Evolutionary conservation across 2,888 invertebrate species (phyloP).

Genomic region (Synanthedon myopaeformis): DNA sequence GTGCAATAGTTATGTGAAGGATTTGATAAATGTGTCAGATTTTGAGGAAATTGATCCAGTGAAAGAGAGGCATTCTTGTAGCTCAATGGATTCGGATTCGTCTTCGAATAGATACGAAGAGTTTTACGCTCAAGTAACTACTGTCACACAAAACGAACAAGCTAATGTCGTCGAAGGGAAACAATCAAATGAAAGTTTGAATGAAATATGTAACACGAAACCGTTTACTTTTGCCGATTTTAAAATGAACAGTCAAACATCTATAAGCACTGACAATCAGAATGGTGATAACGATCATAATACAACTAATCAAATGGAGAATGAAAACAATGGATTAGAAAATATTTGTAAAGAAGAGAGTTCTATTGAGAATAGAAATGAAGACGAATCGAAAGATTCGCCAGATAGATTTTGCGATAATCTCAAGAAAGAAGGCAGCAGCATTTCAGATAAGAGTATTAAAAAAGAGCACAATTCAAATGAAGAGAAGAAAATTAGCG

Average conservation of each 20-base stretch:
- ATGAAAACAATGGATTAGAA: conserved; percentile 8
- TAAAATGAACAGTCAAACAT: conserved; percentile 42
- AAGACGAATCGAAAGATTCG: conserved; percentile 7
- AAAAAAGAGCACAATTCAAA: conserved; percentile 18
- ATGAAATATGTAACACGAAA: conserved; percentile 32
- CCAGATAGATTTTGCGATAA: conserved; percentile 1
- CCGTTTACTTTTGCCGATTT: conserved; percentile 72
- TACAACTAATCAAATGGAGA: conserved; percentile 7
- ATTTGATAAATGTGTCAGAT: conserved; percentile 46
- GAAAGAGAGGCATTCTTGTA: conserved; percentile 47
- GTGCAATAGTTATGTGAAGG: conserved; percentile 69
- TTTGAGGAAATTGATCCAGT: conserved; percentile 43
- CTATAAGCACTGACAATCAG: conserved; percentile 12
- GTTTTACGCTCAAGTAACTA: conserved; percentile 33
- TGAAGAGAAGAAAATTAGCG: conserved; percentile 38
- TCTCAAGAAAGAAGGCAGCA: conserved; percentile 1
- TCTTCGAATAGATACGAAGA: conserved; percentile 51
- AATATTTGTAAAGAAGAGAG: conserved; percentile 1
- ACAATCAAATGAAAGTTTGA: conserved; percentile 7
- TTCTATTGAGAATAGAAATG: neutral
- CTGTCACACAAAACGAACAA: conserved; percentile 14
- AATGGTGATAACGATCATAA: conserved; percentile 18
- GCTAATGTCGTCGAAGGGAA: conserved; percentile 10
- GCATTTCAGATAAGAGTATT: conserved; percentile 10
- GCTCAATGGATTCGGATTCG: conserved; percentile 49